A percentile compares a stretch with the other conserved stretches of the same genome.
Conservation (phyloP, 2,113 vertebrate species). For the Xiphophorus hellerii region DNA sequence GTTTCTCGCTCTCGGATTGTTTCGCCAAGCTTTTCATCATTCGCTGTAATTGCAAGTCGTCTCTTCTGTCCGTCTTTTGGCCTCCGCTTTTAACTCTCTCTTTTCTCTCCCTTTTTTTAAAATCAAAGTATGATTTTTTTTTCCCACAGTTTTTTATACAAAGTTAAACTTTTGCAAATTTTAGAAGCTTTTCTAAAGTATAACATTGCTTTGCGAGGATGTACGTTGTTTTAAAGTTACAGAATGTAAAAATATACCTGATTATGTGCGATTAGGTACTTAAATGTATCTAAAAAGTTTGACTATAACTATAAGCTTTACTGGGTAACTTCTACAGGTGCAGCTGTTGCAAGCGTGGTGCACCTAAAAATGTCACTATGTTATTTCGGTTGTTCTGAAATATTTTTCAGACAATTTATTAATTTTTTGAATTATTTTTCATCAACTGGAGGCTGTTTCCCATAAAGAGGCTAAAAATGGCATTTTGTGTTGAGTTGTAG, state of each 20-base stretch:
- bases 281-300: not conserved
- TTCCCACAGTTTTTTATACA: conserved; percentile 2
- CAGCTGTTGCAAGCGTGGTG: not conserved
- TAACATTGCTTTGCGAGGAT: not conserved
- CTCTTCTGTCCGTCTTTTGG: conserved; percentile 25
- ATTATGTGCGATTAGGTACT: not conserved
- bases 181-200: not conserved
- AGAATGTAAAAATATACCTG: not conserved
- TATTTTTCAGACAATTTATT: too few species aligned
- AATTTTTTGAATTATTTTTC: too few species aligned
- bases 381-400: too few species aligned
- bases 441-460: too few species aligned
- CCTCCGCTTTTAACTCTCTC: conserved; percentile 20
- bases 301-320: not conserved
- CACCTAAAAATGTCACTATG: not conserved
- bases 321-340: too few species aligned
- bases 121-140: not conserved
- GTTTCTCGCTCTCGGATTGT: conserved; percentile 45
- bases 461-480: too few species aligned
- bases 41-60: conserved; percentile 26
- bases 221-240: not conserved
- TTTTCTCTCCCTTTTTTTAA: conserved; percentile 2
- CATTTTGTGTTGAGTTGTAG: too few species aligned
- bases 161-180: conserved; percentile 15
- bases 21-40: conserved; percentile 69